phyloP scores from a whole-genome alignment of 2,113 vertebrate species.

The Equus quagga region DNA sequence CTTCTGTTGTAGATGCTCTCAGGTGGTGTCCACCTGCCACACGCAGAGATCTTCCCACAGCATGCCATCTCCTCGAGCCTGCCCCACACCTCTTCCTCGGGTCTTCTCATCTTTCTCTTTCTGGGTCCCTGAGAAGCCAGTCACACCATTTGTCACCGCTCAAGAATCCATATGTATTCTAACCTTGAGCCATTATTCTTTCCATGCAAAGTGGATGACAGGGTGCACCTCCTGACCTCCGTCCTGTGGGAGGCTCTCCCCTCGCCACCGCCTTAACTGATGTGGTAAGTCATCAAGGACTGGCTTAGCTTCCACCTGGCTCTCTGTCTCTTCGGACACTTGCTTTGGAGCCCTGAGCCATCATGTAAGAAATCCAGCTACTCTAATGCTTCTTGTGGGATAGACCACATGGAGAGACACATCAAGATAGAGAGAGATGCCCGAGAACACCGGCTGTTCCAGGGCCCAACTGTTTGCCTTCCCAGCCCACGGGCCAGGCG shows the following conservation, averaged over 20 bases:
- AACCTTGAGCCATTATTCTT: rapidly evolving
- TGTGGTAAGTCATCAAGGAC: rapidly evolving
- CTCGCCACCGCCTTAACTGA: rapidly evolving
- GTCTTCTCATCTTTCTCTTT: neutral
- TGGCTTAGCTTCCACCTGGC: rapidly evolving
- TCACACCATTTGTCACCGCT: rapidly evolving
- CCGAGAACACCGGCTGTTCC: too few relatives aligned
- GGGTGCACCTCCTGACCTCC: rapidly evolving
- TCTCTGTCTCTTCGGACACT: neutral
- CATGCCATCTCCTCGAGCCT: neutral
- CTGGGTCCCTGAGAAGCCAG: neutral
- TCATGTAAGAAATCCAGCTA: neutral
- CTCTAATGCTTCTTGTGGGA: neutral
- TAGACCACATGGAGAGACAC: neutral
- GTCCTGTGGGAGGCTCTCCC: too few relatives aligned
- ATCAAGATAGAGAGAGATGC: rapidly evolving
- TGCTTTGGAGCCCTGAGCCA: neutral
- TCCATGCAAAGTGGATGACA: rapidly evolving
- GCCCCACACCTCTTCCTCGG: too few relatives aligned
- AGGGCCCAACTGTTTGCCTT: rapidly evolving
- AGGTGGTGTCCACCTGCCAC: neutral
- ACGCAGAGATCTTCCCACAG: neutral
- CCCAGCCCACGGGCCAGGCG: neutral
- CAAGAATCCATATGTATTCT: rapidly evolving
- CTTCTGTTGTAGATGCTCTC: neutral